Conservation (phyloP, 1,140 invertebrate genomes). For the Doryteuthis pealeii region DNA sequence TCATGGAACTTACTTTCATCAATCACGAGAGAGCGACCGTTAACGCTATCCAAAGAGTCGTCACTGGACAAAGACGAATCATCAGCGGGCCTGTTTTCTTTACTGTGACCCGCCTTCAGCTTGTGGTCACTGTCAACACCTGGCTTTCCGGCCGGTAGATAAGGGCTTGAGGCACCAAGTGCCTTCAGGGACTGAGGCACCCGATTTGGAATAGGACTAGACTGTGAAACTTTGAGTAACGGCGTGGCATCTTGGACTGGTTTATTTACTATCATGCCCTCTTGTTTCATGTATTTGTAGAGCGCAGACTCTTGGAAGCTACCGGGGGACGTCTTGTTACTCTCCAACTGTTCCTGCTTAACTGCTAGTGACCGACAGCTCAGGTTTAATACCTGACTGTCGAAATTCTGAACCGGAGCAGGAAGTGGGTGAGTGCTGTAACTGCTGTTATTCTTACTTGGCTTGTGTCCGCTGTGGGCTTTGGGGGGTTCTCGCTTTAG, state of each 20-base stretch:
- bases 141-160: neutral
- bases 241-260: neutral
- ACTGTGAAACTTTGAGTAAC: neutral
- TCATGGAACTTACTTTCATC: conserved; percentile 25
- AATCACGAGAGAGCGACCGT: conserved; percentile 31
- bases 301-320: conserved; percentile 48
- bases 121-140: neutral
- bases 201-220: conserved; percentile 13
- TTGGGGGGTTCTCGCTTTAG: conserved; percentile 66
- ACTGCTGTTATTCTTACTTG: conserved; percentile 54
- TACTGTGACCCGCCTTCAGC: neutral
- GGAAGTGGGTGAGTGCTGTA: conserved; percentile 23
- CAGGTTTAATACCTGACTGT: conserved; percentile 49
- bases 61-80: conserved; percentile 10
- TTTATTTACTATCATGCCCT: conserved; percentile 38
- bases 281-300: conserved; percentile 53
- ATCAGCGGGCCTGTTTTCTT: neutral
- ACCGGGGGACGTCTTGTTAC: conserved; percentile 13
- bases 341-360: conserved; percentile 9
- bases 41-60: conserved; percentile 23
- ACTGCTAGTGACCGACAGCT: conserved; percentile 31
- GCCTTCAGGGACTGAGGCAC: neutral
- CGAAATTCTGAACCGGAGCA: conserved; percentile 27
- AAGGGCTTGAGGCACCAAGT: neutral
- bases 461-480: conserved; percentile 33